These are phyloP conservation scores for Diploscapter pachys DNA, from an alignment of 1,140 invertebrate species.

Conservation along the genomic window DNA sequence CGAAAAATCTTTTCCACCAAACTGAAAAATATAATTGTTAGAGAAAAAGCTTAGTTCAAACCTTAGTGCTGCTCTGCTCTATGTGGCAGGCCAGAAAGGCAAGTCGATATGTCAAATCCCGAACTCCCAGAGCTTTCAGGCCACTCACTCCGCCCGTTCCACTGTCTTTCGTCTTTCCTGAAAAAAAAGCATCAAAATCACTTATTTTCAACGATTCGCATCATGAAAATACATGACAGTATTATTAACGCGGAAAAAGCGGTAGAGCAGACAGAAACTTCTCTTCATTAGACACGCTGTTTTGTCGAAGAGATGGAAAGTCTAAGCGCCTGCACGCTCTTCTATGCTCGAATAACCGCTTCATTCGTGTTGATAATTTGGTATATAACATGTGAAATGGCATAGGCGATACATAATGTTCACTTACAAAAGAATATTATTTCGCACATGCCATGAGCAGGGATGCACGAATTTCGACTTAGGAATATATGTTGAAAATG, in stretches of 20 bases:
- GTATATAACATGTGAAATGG: too few relatives aligned
- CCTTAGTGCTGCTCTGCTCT: constrained; percentile 70
- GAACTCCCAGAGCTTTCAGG: constrained; percentile 85
- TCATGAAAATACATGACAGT: too few relatives aligned
- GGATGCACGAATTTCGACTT: not conserved
- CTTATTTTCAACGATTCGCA: not conserved
- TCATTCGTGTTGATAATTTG: too few relatives aligned
- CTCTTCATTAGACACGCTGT: too few relatives aligned
- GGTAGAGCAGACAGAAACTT: too few relatives aligned
- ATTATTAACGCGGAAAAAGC: too few relatives aligned
- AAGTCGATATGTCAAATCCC: constrained; percentile 89
- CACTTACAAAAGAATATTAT: too few relatives aligned
- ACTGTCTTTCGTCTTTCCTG: constrained; percentile 19
- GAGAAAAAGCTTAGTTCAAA: constrained; percentile 29
- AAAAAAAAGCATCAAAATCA: not conserved
- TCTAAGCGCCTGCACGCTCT: too few relatives aligned
- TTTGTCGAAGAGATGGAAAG: too few relatives aligned
- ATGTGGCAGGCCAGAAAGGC: constrained; percentile 92
- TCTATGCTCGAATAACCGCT: too few relatives aligned
- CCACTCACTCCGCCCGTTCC: constrained; percentile 80
- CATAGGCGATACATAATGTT: too few relatives aligned
- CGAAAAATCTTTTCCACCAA: constrained; percentile 62
- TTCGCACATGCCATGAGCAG: too few relatives aligned
- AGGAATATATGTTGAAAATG: not conserved
- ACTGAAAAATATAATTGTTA: constrained; percentile 54